Evolutionary conservation across 1,140 invertebrate species (phyloP), one percentile per base, ranked within the genome.

Genomic region (Mycetomoellerius zeteki): DNA sequence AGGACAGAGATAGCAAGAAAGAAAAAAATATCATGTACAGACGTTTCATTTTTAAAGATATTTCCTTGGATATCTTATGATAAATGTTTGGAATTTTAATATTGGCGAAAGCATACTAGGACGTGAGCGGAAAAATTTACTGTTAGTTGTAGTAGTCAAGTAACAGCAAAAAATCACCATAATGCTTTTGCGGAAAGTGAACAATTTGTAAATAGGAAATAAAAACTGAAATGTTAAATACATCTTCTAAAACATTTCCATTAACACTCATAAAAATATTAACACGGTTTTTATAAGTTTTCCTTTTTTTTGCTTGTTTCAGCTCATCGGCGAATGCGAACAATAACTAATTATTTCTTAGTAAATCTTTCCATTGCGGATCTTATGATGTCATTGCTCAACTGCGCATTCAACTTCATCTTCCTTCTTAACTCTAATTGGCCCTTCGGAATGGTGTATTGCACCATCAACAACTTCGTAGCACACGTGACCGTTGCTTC

Each of bases 291-390:
- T n/a, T 37, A 71, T 54, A 54, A 2, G 7, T 27, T 56, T 56
- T 67, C n/a, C 14, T 37, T 21, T 33, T 65, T 65, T 64, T 43
- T 4, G 21, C 60, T 88, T 10, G 52, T 95, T 94, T 30, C 93
- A 95, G 96, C 96, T 73, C 98, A 98, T 95, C 96, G 98, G 86
- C 96, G 98, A 86, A 99, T 99, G 98, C 95, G 98, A 58, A 99
- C 98, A 0, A 98, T 99, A 6, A 99, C 98, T 73, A 99, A 99
- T 95, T 99, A 99, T 94, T 98, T 99, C 93, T 95, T 99, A 77
- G 97, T 99, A 14, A 99, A 99, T 93, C 95, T 99, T 64, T 98
- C 98, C 64, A 96, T 98, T 12, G 98, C 98, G n/a, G 98, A 99
- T 93, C 96, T 98, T 56, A 97, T 99, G 96, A 98, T 99, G 95